Conservation (phyloP, 2,888 invertebrate species). For the Drosophila quasianomalipes region DNA sequence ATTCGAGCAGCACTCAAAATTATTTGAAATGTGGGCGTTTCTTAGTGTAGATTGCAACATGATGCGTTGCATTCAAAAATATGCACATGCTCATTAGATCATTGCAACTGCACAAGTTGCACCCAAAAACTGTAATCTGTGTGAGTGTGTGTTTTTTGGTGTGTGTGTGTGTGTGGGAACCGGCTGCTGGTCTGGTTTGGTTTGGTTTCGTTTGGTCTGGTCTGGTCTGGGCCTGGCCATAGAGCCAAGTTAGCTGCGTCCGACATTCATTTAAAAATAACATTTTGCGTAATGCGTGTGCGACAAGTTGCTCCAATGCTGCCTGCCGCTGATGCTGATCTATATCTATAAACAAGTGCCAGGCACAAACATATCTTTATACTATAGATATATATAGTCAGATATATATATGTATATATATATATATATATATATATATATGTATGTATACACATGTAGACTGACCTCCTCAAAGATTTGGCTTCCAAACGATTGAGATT, state of each 20-base stretch:
- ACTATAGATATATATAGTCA: conserved; percentile 29
- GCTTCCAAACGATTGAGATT: conserved; percentile 42
- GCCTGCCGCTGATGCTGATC: conserved; percentile 32
- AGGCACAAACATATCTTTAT: conserved; percentile 19
- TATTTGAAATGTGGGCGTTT: conserved; percentile 31
- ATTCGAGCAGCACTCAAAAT: conserved; percentile 2
- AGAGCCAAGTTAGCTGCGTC: conserved; percentile 66
- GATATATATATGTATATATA: conserved; percentile 15
- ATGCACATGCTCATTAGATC: conserved; percentile 39
- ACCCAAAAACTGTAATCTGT: conserved; percentile 12
- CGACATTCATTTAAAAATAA: conserved; percentile 83
- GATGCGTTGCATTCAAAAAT: conserved; percentile 33
- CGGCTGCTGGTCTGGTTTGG: conserved; percentile 46
- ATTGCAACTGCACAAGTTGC: conserved; percentile 44
- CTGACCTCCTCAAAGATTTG: conserved; percentile 74
- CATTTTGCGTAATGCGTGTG: conserved; percentile 82
- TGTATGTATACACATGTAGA: conserved; percentile 7
- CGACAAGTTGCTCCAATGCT: conserved; percentile 56
- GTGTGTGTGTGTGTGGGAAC: conserved; percentile 27
- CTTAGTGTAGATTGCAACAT: conserved; percentile 37
- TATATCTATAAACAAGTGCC: conserved; percentile 44
- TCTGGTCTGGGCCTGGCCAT: conserved; percentile 56
- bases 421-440: conserved; percentile 21
- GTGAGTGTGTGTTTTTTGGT: conserved; percentile 9
- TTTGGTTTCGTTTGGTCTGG: conserved; percentile 43